Conservation (phyloP, 2,888 invertebrate species). For the Noctua janthina region DNA sequence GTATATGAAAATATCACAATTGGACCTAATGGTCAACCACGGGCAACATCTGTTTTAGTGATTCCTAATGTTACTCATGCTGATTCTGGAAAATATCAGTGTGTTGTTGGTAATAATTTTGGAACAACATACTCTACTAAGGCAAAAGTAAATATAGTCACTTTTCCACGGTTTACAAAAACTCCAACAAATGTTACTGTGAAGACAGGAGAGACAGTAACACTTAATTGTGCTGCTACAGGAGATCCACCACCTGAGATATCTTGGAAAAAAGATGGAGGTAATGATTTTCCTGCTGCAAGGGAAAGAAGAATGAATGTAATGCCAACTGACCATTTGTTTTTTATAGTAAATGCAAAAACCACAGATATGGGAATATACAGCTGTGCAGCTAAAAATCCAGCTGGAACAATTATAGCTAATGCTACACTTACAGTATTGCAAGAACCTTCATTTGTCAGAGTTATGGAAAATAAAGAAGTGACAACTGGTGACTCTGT, state of each 20-base stretch:
- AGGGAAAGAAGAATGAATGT: constrained; percentile 97
- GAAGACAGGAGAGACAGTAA: constrained; percentile 95
- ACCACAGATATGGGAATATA: constrained; percentile 97
- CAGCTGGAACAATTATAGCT: constrained; percentile 96
- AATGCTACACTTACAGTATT: constrained; percentile 96
- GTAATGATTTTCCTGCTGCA: constrained; percentile 98
- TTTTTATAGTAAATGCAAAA: constrained; percentile 98
- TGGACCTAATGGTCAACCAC: constrained; percentile 90
- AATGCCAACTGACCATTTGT: constrained; percentile 97
- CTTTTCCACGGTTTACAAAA: constrained; percentile 96
- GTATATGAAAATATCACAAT: constrained; percentile 87
- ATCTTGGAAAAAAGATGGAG: constrained; percentile 97
- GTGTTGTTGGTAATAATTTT: constrained; percentile 96
- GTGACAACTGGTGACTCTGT: constrained; percentile 95
- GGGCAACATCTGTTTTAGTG: constrained; percentile 93
- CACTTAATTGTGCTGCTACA: constrained; percentile 97
- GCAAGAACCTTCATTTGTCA: constrained; percentile 96
- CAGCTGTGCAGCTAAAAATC: constrained; percentile 97
- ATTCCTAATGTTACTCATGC: constrained; percentile 94
- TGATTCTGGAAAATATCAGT: constrained; percentile 97
- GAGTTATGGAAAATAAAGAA: constrained; percentile 96
- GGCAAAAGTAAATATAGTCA: constrained; percentile 96
- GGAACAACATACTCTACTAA: constrained; percentile 97
- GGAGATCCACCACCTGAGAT: constrained; percentile 97
- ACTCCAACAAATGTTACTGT: constrained; percentile 96